Evolutionary conservation across 2,888 invertebrate species (phyloP).

Genomic region (Mongoloraphidia duomilia): DNA sequence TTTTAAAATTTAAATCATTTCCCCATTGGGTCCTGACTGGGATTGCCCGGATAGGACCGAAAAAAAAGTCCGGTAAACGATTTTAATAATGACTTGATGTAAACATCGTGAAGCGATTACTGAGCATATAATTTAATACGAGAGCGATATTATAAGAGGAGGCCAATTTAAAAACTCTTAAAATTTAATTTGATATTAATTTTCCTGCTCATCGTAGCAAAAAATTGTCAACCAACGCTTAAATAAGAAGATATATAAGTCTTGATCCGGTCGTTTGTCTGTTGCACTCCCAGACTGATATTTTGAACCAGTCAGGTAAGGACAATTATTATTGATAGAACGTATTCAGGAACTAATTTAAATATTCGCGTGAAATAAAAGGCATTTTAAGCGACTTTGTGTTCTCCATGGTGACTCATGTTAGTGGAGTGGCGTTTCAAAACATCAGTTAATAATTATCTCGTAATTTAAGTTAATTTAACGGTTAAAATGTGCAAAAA

Average conservation of each 20-base stretch:
- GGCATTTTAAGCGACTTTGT: not conserved
- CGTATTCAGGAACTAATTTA: not conserved
- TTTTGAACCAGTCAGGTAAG: too few species aligned
- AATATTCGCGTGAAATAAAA: not conserved
- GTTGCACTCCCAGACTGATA: too few species aligned
- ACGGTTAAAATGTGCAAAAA: not conserved
- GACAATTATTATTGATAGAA: not conserved
- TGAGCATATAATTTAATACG: too few species aligned
- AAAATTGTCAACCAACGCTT: conserved; percentile 5
- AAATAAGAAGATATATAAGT: not conserved
- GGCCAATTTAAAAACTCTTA: not conserved
- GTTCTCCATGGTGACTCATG: not conserved
- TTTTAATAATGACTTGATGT: too few species aligned
- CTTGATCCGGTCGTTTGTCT: too few species aligned
- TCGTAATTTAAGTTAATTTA: not conserved
- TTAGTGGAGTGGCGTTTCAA: not conserved
- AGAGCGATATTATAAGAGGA: too few species aligned
- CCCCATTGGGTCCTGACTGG: too few species aligned
- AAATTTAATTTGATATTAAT: conserved; percentile 8
- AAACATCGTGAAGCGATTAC: too few species aligned
- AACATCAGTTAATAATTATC: not conserved
- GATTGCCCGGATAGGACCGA: too few species aligned
- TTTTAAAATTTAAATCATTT: too few species aligned
- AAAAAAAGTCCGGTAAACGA: too few species aligned
- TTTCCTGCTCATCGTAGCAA: conserved; percentile 8